These are phyloP conservation scores for Leucopternis melanops DNA, from an alignment of 2,113 vertebrate species.

Conservation along the genomic window DNA sequence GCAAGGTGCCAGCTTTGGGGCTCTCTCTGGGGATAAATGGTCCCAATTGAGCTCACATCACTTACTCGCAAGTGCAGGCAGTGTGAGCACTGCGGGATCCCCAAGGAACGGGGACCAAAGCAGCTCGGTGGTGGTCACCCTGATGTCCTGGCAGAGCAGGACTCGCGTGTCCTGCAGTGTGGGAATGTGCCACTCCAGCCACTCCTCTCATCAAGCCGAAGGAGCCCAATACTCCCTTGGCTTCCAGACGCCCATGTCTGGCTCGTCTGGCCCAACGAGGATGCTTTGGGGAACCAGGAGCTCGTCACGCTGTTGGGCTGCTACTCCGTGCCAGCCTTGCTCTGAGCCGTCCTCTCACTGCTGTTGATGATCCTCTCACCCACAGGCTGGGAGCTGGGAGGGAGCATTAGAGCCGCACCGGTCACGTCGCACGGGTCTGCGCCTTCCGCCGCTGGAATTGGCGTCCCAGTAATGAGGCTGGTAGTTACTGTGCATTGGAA, in stretches of 20 bases:
- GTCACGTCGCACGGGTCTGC: neutral
- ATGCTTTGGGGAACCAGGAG: neutral
- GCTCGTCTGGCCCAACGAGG: neutral
- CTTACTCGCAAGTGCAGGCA: neutral
- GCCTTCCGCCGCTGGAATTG: neutral
- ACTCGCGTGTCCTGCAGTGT: neutral
- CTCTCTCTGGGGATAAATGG: neutral
- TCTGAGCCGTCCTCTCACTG: neutral
- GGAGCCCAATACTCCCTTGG: neutral
- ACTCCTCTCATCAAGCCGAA: neutral
- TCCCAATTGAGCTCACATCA: fast-evolving
- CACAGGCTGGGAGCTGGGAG: neutral
- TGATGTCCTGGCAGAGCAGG: neutral
- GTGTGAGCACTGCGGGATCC: fast-evolving
- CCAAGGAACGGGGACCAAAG: neutral
- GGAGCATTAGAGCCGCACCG: fast-evolving
- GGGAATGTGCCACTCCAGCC: neutral
- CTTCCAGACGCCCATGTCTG: neutral
- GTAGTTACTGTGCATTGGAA: slow-evolving; percentile 47
- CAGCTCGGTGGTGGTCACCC: neutral
- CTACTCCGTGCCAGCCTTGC: neutral
- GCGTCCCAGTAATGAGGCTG: slow-evolving; percentile 23
- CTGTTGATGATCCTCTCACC: neutral
- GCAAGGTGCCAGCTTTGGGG: neutral
- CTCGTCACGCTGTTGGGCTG: neutral